phyloP scores from a whole-genome alignment of 2,113 vertebrate genomes.

The Triplophysa rosa region DNA sequence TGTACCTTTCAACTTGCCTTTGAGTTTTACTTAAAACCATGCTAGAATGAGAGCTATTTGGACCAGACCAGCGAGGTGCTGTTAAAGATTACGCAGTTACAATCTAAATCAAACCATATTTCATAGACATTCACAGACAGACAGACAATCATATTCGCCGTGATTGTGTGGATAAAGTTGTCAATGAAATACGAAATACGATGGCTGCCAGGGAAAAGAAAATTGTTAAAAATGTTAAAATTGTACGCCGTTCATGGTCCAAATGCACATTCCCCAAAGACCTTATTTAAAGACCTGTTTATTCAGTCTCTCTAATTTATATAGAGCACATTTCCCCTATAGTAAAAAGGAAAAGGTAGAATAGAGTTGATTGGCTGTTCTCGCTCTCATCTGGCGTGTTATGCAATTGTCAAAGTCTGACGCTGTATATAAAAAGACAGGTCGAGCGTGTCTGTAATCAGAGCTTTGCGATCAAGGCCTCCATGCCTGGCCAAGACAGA shows the following conservation, averaged over 20 bases:
- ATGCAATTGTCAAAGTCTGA: constrained; percentile 32
- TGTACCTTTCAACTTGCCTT: constrained; percentile 3
- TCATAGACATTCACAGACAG: constrained; percentile 38
- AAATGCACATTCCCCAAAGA: neutral
- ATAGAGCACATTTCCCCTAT: neutral
- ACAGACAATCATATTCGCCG: constrained; percentile 32
- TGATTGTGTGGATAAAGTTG: constrained; percentile 41
- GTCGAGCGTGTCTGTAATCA: constrained; percentile 43
- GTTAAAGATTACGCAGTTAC: constrained; percentile 37
- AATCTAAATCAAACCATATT: constrained; percentile 63
- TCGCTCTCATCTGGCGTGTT: constrained; percentile 13
- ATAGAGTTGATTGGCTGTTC: neutral
- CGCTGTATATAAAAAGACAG: constrained; percentile 54
- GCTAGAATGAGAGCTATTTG: constrained; percentile 23
- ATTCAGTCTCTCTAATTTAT: neutral
- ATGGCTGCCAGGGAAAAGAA: neutral
- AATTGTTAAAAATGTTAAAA: neutral
- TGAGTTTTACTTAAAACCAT: constrained; percentile 5
- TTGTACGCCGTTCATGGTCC: neutral
- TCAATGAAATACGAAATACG: constrained; percentile 35
- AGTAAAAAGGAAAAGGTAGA: neutral
- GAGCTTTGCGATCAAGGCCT: constrained; percentile 46
- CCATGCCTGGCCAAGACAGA: constrained; percentile 56
- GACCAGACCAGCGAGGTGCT: constrained; percentile 31
- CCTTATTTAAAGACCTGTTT: neutral